phyloP scores from a whole-genome alignment of 2,888 invertebrate species.

The Amphipoea lucens region DNA sequence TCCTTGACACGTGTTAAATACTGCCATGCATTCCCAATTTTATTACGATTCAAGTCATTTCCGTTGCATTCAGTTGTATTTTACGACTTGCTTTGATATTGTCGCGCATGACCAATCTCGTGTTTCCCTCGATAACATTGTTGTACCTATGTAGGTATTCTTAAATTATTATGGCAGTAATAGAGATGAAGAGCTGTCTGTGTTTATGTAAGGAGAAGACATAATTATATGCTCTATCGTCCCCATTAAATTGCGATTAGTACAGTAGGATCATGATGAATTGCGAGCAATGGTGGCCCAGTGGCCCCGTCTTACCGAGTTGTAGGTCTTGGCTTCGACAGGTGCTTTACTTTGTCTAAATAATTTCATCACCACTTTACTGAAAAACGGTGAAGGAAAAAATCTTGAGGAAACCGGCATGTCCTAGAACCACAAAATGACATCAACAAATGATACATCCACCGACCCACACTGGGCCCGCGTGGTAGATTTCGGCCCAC shows the following conservation, averaged over 20 bases:
- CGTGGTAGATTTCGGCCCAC: too few species aligned
- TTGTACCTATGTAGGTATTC: background rate
- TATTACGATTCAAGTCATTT: slow-evolving; percentile 4
- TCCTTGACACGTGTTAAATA: background rate
- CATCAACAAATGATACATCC: too few species aligned
- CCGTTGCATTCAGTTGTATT: background rate
- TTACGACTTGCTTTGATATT: background rate
- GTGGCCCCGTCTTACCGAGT: too few species aligned
- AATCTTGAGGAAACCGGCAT: too few species aligned
- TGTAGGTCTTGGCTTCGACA: too few species aligned
- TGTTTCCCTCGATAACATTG: background rate
- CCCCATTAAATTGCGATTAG: background rate
- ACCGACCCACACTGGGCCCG: too few species aligned
- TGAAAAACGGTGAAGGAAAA: too few species aligned
- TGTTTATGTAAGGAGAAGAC: background rate
- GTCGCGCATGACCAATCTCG: background rate
- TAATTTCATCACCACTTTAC: too few species aligned
- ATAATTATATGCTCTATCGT: background rate
- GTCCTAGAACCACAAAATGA: too few species aligned
- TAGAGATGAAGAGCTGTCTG: background rate
- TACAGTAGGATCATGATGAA: background rate
- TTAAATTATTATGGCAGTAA: background rate
- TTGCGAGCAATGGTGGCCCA: too few species aligned
- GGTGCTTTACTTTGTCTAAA: too few species aligned
- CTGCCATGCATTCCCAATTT: background rate